Evolutionary conservation across 2,888 invertebrate species (phyloP), one percentile per base, ranked within the genome.

Genomic region (Lasioglossum vierecki): DNA sequence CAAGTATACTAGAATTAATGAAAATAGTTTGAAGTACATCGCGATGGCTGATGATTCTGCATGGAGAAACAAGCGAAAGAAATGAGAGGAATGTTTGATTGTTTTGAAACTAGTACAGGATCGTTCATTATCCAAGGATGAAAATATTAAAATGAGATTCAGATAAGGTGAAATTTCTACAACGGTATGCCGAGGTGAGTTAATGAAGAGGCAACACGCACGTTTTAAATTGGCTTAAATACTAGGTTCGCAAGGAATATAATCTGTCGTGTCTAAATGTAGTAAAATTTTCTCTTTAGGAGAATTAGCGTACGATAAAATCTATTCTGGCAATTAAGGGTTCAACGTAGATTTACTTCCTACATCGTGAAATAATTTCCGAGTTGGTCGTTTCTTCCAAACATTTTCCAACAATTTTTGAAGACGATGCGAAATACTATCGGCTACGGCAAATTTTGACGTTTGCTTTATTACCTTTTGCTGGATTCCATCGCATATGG

Each of bases 131-230:
- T 9, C 53, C 53, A 53, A 53, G 53, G 53, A n/a, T 53, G 53
- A 22, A 53, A 53, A n/a, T n/a, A 53, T 53, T 53, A 53, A 53
- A 53, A 53, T 53, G n/a, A 53, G n/a, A 53, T n/a, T 53, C 53
- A n/a, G 53, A n/a, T 53, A 53, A 53, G 53, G 53, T 53, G 53
- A 53, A 53, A 53, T 53, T 53, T 53, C 53, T n/a, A 53, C 53
- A n/a, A 22, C n/a, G 53, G 9, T 53, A 53, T n/a, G 53, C 9
- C 3, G 53, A 53, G 53, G 53, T 9, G 22, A 53, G 53, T 53
- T 53, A n/a, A 53, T n/a, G 53, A 53, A n/a, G 3, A 53, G n/a
- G 22, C n/a, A 53, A n/a, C 53, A 53, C 53, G 53, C 53, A 53
- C 53, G 53, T 53, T 44, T 44, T 9, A 53, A 53, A 53, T 53